Conservation (phyloP, 2,888 invertebrate genomes). For the Apamea anceps region DNA sequence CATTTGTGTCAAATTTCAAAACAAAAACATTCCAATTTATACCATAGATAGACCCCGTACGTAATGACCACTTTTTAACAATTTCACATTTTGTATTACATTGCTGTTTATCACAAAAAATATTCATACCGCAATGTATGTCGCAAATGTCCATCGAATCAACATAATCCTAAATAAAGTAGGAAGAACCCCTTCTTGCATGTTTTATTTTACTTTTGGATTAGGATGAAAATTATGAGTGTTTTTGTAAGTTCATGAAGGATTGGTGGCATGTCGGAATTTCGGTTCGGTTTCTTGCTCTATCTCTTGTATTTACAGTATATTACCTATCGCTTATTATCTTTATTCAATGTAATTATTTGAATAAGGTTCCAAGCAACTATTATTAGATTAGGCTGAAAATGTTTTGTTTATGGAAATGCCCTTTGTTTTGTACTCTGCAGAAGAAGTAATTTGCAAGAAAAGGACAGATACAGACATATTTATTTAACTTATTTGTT, state of each 20-base stretch:
- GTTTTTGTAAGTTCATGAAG: background rate
- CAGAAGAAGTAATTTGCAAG: constrained; percentile 48
- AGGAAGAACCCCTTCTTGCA: background rate
- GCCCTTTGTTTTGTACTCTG: constrained; percentile 50
- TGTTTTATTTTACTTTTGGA: background rate
- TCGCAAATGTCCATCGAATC: background rate
- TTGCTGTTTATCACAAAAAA: constrained; percentile 4
- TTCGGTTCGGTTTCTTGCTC: background rate
- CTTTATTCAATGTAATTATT: background rate
- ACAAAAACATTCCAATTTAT: constrained; percentile 72
- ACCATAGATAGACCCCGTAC: constrained; percentile 68
- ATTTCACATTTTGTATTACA: constrained; percentile 27
- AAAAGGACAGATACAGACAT: constrained; percentile 32
- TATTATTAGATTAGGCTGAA: constrained; percentile 23
- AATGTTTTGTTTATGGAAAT: constrained; percentile 55
- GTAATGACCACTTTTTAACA: constrained; percentile 13
- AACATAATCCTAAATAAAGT: background rate
- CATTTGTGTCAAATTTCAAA: constrained; percentile 76
- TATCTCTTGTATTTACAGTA: background rate
- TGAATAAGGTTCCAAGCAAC: constrained; percentile 8
- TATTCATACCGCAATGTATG: constrained; percentile 45
- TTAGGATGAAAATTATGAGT: background rate
- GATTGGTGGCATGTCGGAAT: background rate
- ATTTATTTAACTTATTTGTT: background rate
- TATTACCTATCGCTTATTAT: too few relatives aligned